Percentiles rank a stretch among this genome's conserved stretches.
These are phyloP conservation scores for Camelus dromedarius DNA, from an alignment of 2,113 vertebrate genomes.

Conservation along the genomic window DNA sequence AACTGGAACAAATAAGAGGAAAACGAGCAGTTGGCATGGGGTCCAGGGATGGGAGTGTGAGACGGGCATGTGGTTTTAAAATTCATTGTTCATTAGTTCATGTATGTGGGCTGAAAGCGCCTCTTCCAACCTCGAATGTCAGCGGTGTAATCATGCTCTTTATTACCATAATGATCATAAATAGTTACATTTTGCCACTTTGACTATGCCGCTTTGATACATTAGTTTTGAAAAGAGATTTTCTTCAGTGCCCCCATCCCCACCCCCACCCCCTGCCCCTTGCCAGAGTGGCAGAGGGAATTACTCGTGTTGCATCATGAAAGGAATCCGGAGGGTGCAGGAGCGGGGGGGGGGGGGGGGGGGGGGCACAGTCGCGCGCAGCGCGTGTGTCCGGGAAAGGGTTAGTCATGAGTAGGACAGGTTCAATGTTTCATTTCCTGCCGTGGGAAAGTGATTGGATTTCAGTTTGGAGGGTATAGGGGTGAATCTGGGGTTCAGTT, in stretches of 20 bases:
- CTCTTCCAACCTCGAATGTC: slow-evolving; percentile 65
- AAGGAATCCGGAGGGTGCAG: neutral
- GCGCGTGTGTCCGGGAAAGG: neutral
- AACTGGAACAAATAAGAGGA: slow-evolving; percentile 75
- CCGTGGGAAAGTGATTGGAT: neutral
- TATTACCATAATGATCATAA: slow-evolving; percentile 76
- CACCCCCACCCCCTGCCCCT: neutral
- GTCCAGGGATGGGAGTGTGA: slow-evolving; percentile 17
- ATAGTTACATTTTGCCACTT: slow-evolving; percentile 69
- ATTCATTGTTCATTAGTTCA: slow-evolving; percentile 74
- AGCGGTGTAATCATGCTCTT: slow-evolving; percentile 70
- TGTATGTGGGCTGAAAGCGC: slow-evolving; percentile 62
- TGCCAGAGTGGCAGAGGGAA: slow-evolving; percentile 26
- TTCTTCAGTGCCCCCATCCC: slow-evolving; percentile 24
- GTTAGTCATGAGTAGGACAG: neutral
- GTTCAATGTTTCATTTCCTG: neutral
- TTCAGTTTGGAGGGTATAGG: slow-evolving; percentile 10
- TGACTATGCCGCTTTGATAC: slow-evolving; percentile 62
- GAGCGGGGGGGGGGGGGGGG: neutral
- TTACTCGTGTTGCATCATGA: slow-evolving; percentile 29
- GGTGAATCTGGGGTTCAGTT: neutral
- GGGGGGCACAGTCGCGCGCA: neutral
- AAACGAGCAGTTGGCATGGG: slow-evolving; percentile 58
- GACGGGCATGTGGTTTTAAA: slow-evolving; percentile 63
- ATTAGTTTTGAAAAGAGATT: slow-evolving; percentile 77